Evolutionary conservation across 2,888 invertebrate species (phyloP), one percentile per base, ranked within the genome.

Genomic region (Rhogogaster chlorosoma): DNA sequence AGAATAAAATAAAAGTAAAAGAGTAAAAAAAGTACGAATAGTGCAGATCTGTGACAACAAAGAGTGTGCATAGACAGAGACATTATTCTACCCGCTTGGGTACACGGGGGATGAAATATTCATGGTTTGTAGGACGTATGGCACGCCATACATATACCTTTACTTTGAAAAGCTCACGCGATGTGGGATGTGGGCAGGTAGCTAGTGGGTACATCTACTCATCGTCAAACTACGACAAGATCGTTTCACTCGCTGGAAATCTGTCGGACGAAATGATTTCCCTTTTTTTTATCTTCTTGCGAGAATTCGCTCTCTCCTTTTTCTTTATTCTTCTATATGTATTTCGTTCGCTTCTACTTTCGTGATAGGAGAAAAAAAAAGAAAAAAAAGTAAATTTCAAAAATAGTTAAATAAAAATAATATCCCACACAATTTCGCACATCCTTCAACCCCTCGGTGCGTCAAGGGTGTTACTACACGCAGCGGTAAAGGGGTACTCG

Each of bases 71-170:
- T 67, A 32, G 29, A 32, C 18, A 67, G 15, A 15, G 9, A 32
- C 18, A 32, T 29, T 26, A 53, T 53, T 67, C 32, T 67, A 15
- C 67, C 61, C 26, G 67, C 32, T 18, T 7, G 29, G 15, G 26
- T 32, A 67, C 67, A 67, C 32, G 32, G 15, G 10, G 32, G 32
- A 67, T 67, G 67, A 67, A 67, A 67, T 67, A 67, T 67, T 67
- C 67, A 67, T 67, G 67, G 67, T 67, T 67, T 15, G 67, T 26
- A 67, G 29, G 6, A 67, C 67, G 67, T 32, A 67, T 67, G 32
- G 67, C 67, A 32, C 32, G 67, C 29, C 22, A 15, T 57, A 6
- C 6, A 38, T 38, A 4, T 53, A 53, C 67, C 9, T 67, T 67
- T 12, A 10, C 32, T 32, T 12, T 67, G 32, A 18, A 67, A 67